phyloP scores from a whole-genome alignment of 2,797 vertebrate genomes.

The Lycodopsis pacificus region DNA sequence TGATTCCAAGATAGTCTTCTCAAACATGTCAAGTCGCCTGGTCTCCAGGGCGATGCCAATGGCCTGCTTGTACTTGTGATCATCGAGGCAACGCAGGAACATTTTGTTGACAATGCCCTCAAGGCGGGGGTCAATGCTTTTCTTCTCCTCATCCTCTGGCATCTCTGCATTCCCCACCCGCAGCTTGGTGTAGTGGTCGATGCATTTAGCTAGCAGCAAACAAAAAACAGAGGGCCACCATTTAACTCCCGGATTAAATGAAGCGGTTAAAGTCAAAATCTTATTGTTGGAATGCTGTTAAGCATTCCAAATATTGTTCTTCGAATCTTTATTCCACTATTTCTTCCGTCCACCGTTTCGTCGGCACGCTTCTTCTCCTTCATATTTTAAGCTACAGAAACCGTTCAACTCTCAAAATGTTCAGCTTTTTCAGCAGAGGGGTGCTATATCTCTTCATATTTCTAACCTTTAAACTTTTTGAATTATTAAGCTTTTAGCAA shows the following conservation, averaged over 20 bases:
- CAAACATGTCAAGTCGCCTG: conserved; percentile 94
- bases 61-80: conserved; percentile 99
- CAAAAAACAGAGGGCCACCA: background rate
- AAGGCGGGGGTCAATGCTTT: conserved; percentile 93
- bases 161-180: conserved; percentile 97
- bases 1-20: conserved; percentile 97
- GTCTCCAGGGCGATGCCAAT: conserved; percentile 98
- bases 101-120: conserved; percentile 99
- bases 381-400: too few relatives aligned
- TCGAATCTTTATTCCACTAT: too few relatives aligned
- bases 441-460: too few relatives aligned
- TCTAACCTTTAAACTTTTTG: too few relatives aligned
- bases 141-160: conserved; percentile 94
- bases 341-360: too few relatives aligned
- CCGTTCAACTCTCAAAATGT: too few relatives aligned
- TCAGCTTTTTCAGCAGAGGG: too few relatives aligned
- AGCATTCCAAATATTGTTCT: too few relatives aligned
- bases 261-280: background rate
- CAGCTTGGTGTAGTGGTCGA: conserved; percentile 98
- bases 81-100: conserved; percentile 96
- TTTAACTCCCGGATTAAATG: background rate
- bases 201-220: conserved; percentile 92
- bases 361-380: too few relatives aligned
- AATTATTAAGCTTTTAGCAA: too few relatives aligned
- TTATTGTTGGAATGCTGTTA: too few relatives aligned